These are phyloP conservation scores for Ictalurus furcatus DNA, from an alignment of 2,113 vertebrate species.

Conservation along the genomic window DNA sequence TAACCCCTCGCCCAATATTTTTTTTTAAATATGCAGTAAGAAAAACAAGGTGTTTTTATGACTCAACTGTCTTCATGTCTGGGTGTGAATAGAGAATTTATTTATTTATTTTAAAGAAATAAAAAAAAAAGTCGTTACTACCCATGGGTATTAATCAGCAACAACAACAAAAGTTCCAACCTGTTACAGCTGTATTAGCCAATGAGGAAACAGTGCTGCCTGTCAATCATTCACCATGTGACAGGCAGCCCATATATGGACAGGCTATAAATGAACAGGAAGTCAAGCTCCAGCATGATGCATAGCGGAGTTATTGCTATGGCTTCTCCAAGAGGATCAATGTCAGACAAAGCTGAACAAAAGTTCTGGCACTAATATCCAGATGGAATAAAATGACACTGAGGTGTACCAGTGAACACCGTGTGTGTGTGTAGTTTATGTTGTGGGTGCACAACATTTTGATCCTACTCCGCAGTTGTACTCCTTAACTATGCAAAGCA, in stretches of 20 bases:
- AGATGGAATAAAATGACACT: not conserved
- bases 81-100: not conserved
- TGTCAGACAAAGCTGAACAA: not conserved
- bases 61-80: not conserved
- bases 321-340: not conserved
- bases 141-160: not conserved
- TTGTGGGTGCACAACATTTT: not conserved
- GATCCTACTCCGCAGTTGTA: not conserved
- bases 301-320: not conserved
- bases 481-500: not conserved
- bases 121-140: not conserved
- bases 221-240: conserved; percentile 8
- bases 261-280: not conserved
- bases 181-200: not conserved
- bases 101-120: no score
- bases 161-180: not conserved
- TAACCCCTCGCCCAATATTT: no score
- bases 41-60: not conserved
- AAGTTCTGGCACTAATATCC: no score
- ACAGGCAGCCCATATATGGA: conserved; percentile 1
- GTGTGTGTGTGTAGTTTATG: not conserved
- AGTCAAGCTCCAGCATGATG: not conserved
- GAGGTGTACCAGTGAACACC: not conserved
- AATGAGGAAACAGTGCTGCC: not conserved
- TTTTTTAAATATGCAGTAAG: no score